Conservation (phyloP, 2,888 invertebrate species). For the Sesia bembeciformis region DNA sequence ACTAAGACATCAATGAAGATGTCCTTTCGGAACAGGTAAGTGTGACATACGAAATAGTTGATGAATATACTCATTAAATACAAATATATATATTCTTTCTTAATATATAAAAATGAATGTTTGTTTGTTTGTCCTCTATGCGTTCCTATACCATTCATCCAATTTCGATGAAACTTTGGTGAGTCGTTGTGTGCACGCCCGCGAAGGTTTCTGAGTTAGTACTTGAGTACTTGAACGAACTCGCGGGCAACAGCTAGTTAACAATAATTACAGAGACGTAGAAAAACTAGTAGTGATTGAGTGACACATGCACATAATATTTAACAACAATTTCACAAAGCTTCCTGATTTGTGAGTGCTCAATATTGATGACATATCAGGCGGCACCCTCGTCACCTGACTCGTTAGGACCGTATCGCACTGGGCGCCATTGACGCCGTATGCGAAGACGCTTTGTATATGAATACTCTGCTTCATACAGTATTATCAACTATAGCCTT, state of each 20-base stretch:
- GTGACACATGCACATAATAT: neutral
- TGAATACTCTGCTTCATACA: too few species aligned
- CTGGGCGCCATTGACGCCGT: neutral
- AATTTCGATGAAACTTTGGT: neutral
- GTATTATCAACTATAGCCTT: too few species aligned
- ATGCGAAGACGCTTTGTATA: neutral
- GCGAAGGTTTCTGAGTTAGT: too few species aligned
- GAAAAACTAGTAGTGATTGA: neutral
- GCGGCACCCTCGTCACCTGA: constrained; percentile 11
- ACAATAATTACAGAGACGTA: neutral
- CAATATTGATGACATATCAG: constrained; percentile 9
- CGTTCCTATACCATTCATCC: too few species aligned
- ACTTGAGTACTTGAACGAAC: neutral
- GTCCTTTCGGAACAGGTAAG: too few species aligned
- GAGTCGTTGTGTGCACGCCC: neutral
- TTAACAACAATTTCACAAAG: neutral
- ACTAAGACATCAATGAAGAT: too few species aligned
- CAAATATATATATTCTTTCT: too few species aligned
- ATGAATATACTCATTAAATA: too few species aligned
- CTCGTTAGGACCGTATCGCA: neutral
- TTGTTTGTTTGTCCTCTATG: too few species aligned
- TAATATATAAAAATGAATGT: too few species aligned
- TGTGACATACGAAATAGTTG: too few species aligned
- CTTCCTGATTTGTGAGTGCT: neutral
- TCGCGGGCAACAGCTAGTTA: neutral